phyloP scores from a whole-genome alignment of 1,140 invertebrate species.

The Drosophila pachea region DNA sequence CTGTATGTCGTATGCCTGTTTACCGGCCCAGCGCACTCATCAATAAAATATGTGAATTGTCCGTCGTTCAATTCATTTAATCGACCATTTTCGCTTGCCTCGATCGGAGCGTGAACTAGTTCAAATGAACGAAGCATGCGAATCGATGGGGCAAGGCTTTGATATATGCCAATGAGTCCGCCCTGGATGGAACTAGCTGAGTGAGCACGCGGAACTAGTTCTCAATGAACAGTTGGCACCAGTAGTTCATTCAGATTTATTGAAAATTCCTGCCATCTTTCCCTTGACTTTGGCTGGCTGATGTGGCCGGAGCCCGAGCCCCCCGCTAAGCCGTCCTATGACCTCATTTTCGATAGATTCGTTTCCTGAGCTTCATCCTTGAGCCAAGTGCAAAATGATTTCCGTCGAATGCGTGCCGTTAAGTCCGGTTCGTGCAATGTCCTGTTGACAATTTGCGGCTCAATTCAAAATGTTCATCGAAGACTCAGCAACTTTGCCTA shows the following conservation, averaged over 20 bases:
- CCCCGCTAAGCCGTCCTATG: no score
- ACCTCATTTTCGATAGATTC: no score
- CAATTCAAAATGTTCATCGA: conserved; percentile 27
- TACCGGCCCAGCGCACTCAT: conserved; percentile 42
- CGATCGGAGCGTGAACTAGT: conserved; percentile 5
- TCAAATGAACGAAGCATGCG: neutral
- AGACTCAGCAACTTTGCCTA: conserved; percentile 32
- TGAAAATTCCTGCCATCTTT: no score
- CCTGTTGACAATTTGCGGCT: conserved; percentile 30
- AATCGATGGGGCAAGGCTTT: neutral
- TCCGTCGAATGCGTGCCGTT: neutral
- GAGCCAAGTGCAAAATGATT: no score
- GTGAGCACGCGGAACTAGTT: no score
- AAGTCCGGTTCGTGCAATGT: conserved; percentile 2
- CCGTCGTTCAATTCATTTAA: conserved; percentile 9
- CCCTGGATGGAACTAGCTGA: no score
- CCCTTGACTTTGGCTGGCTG: no score
- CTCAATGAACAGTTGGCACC: no score
- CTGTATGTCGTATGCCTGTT: conserved; percentile 13
- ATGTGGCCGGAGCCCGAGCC: no score
- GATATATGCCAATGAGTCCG: no score
- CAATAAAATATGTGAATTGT: conserved; percentile 62
- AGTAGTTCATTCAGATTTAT: no score
- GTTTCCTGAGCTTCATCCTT: no score
- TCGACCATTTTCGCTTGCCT: neutral